Evolutionary conservation across 2,113 vertebrate genomes (phyloP).

Genomic region (Coryphaenoides rupestris): DNA sequence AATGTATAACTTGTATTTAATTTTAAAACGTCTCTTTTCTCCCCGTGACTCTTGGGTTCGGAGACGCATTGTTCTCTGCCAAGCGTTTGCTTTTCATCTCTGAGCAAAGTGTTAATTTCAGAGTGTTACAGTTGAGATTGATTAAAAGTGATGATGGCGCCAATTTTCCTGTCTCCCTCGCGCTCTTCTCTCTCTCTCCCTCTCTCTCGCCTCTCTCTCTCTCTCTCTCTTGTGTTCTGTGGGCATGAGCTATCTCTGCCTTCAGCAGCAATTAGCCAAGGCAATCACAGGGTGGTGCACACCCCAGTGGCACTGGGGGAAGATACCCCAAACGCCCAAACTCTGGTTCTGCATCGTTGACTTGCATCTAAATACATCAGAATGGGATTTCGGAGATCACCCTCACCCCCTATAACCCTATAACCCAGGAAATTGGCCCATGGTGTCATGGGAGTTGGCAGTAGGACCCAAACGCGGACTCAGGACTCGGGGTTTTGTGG

Average conservation of each 20-base stretch:
- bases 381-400: no score
- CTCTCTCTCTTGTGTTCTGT: background rate
- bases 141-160: conserved; percentile 27
- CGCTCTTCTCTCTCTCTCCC: no score
- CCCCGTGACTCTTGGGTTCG: conserved; percentile 6
- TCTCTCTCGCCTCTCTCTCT: no score
- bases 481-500: no score
- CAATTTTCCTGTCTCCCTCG: conserved; percentile 26
- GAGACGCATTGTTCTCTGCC: conserved; percentile 6
- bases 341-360: no score
- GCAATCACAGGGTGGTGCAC: conserved; percentile 12
- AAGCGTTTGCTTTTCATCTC: conserved; percentile 13
- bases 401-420: no score
- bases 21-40: background rate
- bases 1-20: background rate
- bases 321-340: background rate
- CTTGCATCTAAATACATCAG: no score
- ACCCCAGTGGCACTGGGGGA: background rate
- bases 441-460: no score
- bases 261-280: conserved; percentile 14
- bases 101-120: conserved; percentile 17
- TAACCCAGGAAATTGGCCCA: no score
- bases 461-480: no score
- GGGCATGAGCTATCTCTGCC: background rate
- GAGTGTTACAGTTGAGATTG: background rate